A percentile compares a stretch with the other conserved stretches of the same genome.
These are phyloP conservation scores for Pherbina coryleti DNA, from an alignment of 2,888 invertebrate genomes.

Conservation along the genomic window DNA sequence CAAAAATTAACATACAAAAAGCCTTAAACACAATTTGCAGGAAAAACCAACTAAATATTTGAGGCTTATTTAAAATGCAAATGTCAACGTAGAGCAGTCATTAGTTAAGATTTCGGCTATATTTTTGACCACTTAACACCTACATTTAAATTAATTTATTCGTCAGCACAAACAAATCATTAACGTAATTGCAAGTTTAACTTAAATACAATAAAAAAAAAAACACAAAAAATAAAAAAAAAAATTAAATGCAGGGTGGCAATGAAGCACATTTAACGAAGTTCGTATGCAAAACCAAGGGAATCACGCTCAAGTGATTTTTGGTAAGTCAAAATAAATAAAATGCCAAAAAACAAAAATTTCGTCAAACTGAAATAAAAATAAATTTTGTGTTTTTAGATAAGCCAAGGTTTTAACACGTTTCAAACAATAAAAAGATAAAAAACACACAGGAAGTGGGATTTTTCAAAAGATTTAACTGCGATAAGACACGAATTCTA, in stretches of 20 bases:
- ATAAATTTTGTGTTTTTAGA: background rate
- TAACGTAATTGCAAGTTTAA: slow-evolving; percentile 24
- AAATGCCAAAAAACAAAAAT: background rate
- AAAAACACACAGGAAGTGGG: slow-evolving; percentile 5
- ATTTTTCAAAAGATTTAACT: slow-evolving; percentile 11
- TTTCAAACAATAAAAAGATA: background rate
- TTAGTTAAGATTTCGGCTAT: slow-evolving; percentile 9
- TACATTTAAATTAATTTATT: slow-evolving; percentile 66
- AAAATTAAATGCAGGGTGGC: background rate
- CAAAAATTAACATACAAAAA: background rate
- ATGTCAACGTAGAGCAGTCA: slow-evolving; percentile 18
- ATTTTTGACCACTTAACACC: slow-evolving; percentile 52
- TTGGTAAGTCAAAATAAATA: background rate
- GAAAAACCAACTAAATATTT: background rate
- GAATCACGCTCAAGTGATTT: slow-evolving; percentile 41
- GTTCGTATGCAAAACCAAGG: slow-evolving; percentile 7
- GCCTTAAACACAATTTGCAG: background rate
- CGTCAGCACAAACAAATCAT: slow-evolving; percentile 55
- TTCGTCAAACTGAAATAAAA: background rate
- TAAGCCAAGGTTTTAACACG: background rate
- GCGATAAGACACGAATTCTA: slow-evolving; percentile 40
- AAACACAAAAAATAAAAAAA: too few relatives aligned
- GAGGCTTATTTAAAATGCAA: background rate
- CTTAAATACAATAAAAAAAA: too few relatives aligned
- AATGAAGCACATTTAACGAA: background rate